These are phyloP conservation scores for Eupithecia dodoneata DNA, from an alignment of 2,888 invertebrate species.

Conservation along the genomic window DNA sequence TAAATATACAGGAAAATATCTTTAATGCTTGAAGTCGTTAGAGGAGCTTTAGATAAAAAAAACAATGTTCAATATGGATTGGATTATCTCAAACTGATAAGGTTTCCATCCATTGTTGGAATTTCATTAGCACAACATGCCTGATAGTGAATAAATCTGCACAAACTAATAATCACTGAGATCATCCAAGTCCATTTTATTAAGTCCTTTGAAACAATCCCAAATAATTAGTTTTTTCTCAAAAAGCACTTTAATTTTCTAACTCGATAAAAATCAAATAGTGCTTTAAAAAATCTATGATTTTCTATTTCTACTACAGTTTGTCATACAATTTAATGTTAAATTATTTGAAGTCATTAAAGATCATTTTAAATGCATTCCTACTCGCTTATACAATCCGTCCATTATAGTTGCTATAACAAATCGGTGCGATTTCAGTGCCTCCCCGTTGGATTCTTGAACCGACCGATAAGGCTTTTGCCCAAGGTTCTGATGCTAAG, in stretches of 20 bases:
- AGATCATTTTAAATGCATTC: constrained; percentile 10
- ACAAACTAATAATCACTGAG: constrained; percentile 13
- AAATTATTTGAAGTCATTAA: not conserved
- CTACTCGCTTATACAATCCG: constrained; percentile 8
- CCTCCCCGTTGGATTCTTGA: constrained; percentile 98
- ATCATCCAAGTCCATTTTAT: constrained; percentile 20
- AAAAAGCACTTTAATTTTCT: not conserved
- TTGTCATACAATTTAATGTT: not conserved
- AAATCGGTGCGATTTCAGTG: constrained; percentile 85
- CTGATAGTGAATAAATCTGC: constrained; percentile 2
- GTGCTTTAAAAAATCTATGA: not conserved
- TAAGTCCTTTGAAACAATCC: not conserved
- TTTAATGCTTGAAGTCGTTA: constrained; percentile 46
- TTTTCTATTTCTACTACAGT: not conserved
- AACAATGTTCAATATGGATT: constrained; percentile 42
- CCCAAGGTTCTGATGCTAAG: constrained; percentile 96
- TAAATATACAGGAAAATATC: not conserved
- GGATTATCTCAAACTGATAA: constrained; percentile 28
- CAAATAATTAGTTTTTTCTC: not conserved
- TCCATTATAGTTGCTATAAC: constrained; percentile 49
- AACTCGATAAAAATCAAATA: not conserved
- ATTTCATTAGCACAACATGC: not conserved
- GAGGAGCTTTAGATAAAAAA: constrained; percentile 56
- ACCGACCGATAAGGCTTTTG: constrained; percentile 97
- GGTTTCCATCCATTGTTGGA: not conserved